Percentiles rank a stretch among this genome's conserved stretches.
phyloP scores from a whole-genome alignment of 2,797 vertebrate genomes.

The Sorex maritimensis region DNA sequence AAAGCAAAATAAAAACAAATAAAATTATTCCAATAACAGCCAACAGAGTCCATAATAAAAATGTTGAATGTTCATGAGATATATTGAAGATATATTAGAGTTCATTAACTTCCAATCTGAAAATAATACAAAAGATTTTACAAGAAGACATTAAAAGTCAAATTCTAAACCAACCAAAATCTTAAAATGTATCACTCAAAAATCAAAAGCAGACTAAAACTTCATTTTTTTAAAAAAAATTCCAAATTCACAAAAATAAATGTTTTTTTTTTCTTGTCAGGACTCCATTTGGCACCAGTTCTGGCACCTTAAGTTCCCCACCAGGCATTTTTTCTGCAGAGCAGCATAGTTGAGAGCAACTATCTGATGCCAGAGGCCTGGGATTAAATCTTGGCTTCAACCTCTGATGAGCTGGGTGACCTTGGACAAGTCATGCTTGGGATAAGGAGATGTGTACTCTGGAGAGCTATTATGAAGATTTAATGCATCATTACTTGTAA shows the following conservation, averaged over 20 bases:
- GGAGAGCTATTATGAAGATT: not conserved
- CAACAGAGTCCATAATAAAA: conserved; percentile 26
- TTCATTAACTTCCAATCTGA: conserved; percentile 9
- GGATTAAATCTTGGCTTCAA: conserved; percentile 1
- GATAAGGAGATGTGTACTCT: conserved; percentile 6
- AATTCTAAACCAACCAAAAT: conserved; percentile 36
- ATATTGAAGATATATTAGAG: not conserved
- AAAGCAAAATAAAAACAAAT: no score
- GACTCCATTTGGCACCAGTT: not conserved
- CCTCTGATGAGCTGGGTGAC: not conserved
- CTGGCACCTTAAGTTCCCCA: not conserved
- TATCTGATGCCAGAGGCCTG: not conserved
- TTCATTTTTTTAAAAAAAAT: conserved; percentile 62
- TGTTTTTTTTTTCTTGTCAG: not conserved
- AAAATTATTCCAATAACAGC: not conserved
- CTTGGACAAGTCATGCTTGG: not conserved
- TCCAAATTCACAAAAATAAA: conserved; percentile 43
- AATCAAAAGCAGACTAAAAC: conserved; percentile 42
- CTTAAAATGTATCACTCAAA: conserved; percentile 32
- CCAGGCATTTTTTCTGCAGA: not conserved
- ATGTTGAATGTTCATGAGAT: not conserved
- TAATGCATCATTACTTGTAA: conserved; percentile 43
- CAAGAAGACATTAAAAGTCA: conserved; percentile 2
- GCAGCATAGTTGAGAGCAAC: not conserved
- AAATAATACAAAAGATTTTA: conserved; percentile 36